Conservation (phyloP, 2,113 vertebrate genomes). For the Sorex araneus region DNA sequence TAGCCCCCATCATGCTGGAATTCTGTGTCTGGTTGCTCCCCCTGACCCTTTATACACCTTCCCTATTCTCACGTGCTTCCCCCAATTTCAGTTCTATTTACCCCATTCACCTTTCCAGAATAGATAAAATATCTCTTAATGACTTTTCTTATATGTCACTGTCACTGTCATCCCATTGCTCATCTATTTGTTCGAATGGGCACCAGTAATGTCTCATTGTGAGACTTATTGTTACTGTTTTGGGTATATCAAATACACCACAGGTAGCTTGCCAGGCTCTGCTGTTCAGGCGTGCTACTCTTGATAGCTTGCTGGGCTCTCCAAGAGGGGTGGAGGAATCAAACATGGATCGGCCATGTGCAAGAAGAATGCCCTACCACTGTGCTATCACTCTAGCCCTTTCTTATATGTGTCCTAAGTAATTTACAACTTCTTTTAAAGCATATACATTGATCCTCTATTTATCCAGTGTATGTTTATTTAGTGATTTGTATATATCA, state of each 20-base stretch:
- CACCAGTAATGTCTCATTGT: no score
- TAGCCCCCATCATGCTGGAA: background rate
- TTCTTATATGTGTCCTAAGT: background rate
- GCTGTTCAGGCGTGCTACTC: no score
- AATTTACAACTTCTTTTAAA: conserved; percentile 2
- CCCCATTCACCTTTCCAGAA: background rate
- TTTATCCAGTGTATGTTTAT: background rate
- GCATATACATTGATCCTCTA: background rate
- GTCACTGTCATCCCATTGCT: no score
- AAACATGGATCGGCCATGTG: no score
- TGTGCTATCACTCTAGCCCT: no score
- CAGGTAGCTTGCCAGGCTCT: no score
- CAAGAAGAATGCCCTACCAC: no score
- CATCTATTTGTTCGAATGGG: no score
- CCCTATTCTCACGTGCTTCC: background rate
- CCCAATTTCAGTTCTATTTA: background rate
- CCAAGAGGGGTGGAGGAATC: no score
- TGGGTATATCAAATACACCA: no score
- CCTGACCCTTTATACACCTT: background rate
- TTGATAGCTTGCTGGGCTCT: no score
- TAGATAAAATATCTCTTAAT: background rate
- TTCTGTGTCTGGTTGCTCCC: background rate
- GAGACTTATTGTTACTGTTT: no score
- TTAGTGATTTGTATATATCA: background rate
- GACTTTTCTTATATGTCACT: background rate